These are phyloP conservation scores for Camelus bactrianus DNA, from an alignment of 2,113 vertebrate genomes.

Conservation along the genomic window DNA sequence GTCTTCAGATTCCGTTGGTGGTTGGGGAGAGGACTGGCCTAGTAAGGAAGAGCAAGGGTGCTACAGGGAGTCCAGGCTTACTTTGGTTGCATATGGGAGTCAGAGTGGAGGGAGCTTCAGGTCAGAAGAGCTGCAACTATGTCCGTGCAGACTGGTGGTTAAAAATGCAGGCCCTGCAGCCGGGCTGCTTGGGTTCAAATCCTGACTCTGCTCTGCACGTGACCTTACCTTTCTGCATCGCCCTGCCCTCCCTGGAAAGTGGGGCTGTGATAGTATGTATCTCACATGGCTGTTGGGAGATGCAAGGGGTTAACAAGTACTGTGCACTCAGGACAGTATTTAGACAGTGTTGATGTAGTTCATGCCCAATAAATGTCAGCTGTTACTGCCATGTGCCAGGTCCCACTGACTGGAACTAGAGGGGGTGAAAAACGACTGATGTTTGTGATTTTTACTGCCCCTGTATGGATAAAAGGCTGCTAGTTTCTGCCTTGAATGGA, in stretches of 20 bases:
- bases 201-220: background rate
- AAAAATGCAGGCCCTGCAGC: background rate
- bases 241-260: background rate
- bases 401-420: background rate
- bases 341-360: background rate
- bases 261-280: background rate
- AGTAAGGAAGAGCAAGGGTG: background rate
- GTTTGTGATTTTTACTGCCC: background rate
- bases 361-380: background rate
- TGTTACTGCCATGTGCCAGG: background rate
- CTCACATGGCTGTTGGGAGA: background rate
- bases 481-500: conserved; percentile 5
- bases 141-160: background rate
- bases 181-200: background rate
- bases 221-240: background rate
- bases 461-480: background rate
- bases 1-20: background rate
- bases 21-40: background rate
- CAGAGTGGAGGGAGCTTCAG: background rate
- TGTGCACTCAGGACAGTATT: background rate
- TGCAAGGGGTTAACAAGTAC: background rate
- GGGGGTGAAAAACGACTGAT: background rate
- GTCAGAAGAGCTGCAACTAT: background rate
- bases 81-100: background rate
- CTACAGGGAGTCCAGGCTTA: background rate